Evolutionary conservation across 2,797 vertebrate species (phyloP), one percentile per base, ranked within the genome.

Genomic region (Aeoliscus strigatus): DNA sequence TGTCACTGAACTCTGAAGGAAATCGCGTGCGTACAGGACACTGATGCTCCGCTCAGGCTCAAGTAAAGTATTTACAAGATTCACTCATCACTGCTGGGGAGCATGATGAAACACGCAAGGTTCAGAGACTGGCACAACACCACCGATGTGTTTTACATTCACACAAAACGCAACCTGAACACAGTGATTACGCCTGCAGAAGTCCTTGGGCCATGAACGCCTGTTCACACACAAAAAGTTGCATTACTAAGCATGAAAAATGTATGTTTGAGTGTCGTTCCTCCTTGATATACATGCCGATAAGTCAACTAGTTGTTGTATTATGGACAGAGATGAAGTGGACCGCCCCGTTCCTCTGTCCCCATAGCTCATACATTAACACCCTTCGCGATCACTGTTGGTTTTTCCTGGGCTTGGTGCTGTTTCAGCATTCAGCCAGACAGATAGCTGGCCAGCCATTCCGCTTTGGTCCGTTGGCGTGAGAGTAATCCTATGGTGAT

Each of bases 401-500:
- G 30, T 57, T 68, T 79, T 79, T 64, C 49, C 39, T 44, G 43
- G 46, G 61, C 55, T 53, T 14, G 45, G 16, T 75, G 79, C 71
- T 71, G 73, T 64, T 61, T 85, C 78, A 79, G 75, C 79, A 66
- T 51, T 66, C 49, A 67, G 68, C 47, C 73, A 65, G 60, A 70
- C 62, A 39, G 43, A 65, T 47, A 58, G 55, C 48, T 40, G 7
- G 69, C 52, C 73, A 60, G 56, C 68, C 66, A 51, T 64, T 71
- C 43, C 25, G 47, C 62, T 75, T 62, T 42, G 59, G 76, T 51
- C 64, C 57, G 34, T 34, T 76, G 79, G 60, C 10, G 55, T 78
- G 82, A 45, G 81, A 88, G 75, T 81, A 82, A 86, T 82, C 73
- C 75, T 62, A 53, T 34, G 3, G 44, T 90, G 81, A 96, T 87